phyloP scores from a whole-genome alignment of 2,113 vertebrate genomes.

The Arenaria interpres region DNA sequence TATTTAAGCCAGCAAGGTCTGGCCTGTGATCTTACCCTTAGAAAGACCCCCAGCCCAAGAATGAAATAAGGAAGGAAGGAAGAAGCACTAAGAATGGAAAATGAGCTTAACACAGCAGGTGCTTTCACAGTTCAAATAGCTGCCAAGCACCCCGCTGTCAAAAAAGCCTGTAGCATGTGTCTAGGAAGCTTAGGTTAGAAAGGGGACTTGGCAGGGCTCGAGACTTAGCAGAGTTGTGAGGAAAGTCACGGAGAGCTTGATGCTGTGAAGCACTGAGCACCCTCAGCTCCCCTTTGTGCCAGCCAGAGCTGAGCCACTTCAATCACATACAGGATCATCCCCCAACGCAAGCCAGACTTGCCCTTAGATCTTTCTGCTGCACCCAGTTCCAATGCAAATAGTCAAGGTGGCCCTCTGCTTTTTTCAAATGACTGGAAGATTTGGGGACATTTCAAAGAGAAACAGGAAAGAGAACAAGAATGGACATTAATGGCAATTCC shows the following conservation, averaged over 20 bases:
- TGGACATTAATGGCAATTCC: background rate
- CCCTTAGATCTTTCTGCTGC: background rate
- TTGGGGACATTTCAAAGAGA: background rate
- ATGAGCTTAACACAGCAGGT: conserved; percentile 57
- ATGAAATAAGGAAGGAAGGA: conserved; percentile 38
- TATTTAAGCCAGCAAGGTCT: background rate
- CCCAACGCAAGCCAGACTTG: background rate
- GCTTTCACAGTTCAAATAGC: conserved; percentile 52
- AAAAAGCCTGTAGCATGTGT: conserved; percentile 41
- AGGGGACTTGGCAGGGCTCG: background rate
- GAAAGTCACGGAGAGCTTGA: background rate
- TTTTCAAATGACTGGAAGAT: background rate
- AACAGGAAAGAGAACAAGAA: background rate
- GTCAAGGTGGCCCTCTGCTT: background rate
- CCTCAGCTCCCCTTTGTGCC: background rate
- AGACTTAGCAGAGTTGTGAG: background rate
- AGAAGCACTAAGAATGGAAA: conserved; percentile 45
- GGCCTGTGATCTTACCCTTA: conserved; percentile 16
- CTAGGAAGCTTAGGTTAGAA: conserved; percentile 9
- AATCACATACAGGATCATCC: accelerated
- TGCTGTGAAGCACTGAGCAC: background rate
- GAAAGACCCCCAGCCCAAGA: background rate
- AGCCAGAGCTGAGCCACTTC: background rate
- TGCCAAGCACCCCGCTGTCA: conserved; percentile 43
- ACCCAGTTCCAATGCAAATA: background rate